These are phyloP conservation scores for Drusus annulatus DNA, from an alignment of 1,140 invertebrate genomes.

Conservation along the genomic window DNA sequence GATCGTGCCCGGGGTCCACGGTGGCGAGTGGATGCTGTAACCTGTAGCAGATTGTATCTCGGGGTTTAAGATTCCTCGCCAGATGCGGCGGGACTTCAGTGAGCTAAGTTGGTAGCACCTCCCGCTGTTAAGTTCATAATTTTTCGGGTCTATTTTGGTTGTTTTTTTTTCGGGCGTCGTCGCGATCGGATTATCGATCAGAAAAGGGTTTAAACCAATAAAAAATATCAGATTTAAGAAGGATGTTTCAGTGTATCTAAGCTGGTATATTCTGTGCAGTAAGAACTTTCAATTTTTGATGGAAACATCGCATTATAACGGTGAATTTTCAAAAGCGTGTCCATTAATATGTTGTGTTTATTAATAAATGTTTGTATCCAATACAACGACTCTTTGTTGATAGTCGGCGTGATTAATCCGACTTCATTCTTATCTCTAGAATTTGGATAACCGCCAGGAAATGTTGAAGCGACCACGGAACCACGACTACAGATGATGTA, in stretches of 20 bases:
- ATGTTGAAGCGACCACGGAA: conserved; percentile 9
- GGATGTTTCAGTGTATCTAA: no score
- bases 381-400: conserved; percentile 3
- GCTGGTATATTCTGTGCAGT: no score
- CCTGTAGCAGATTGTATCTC: conserved; percentile 14
- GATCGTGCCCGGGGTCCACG: background rate
- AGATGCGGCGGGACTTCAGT: conserved; percentile 1
- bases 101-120: conserved; percentile 19
- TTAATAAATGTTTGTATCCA: conserved; percentile 9
- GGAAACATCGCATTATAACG: no score
- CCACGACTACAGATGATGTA: background rate
- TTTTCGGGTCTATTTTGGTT: background rate
- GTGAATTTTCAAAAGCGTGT: no score
- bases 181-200: background rate
- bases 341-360: background rate
- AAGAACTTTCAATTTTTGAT: no score
- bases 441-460: conserved; percentile 38
- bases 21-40: background rate
- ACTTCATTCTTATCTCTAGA: conserved; percentile 29
- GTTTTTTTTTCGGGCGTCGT: conserved; percentile 2
- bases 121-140: background rate
- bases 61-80: conserved; percentile 11
- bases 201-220: background rate
- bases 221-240: no score
- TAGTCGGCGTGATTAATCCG: conserved; percentile 22